phyloP scores from a whole-genome alignment of 2,797 vertebrate genomes.

The Eutrigla gurnardus region DNA sequence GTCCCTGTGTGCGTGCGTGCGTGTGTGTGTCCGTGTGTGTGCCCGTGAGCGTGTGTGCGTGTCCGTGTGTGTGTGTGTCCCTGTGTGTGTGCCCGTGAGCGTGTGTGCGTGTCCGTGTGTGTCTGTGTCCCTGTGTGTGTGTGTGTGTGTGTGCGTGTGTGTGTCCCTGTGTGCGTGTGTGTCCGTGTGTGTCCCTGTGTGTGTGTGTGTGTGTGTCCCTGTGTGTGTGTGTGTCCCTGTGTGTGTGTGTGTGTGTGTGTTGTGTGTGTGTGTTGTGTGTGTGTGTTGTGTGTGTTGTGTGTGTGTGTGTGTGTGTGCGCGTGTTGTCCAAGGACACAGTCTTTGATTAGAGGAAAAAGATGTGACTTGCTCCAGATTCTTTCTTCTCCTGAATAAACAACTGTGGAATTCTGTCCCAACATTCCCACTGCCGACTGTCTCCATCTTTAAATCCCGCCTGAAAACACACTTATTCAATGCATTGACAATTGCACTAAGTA shows the following conservation, averaged over 20 bases:
- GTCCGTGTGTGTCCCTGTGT: too few species aligned
- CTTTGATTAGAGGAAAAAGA: slow-evolving; percentile 54
- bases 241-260: background rate
- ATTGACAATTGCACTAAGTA: too few species aligned
- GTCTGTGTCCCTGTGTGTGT: too few species aligned
- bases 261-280: slow-evolving; percentile 4
- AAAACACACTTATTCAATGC: too few species aligned
- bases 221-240: slow-evolving; percentile 8
- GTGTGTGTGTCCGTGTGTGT: slow-evolving; percentile 5
- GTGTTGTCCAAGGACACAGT: slow-evolving; percentile 41
- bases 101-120: too few species aligned
- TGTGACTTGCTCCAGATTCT: slow-evolving; percentile 44
- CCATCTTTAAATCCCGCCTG: too few species aligned
- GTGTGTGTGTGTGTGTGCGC: slow-evolving; percentile 2
- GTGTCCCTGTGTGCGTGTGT: too few species aligned
- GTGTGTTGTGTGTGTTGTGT: too few species aligned
- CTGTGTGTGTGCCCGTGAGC: slow-evolving; percentile 10
- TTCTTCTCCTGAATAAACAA: slow-evolving; percentile 58
- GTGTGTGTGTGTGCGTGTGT: too few species aligned
- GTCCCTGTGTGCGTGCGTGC: background rate
- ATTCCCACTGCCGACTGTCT: too few species aligned
- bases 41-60: slow-evolving; percentile 2
- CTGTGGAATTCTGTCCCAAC: too few species aligned
- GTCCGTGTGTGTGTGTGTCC: background rate
- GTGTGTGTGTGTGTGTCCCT: background rate